A percentile compares a stretch with the other conserved stretches of the same genome.
Evolutionary conservation across 2,797 vertebrate genomes (phyloP).

Genomic region (Natrix natrix): DNA sequence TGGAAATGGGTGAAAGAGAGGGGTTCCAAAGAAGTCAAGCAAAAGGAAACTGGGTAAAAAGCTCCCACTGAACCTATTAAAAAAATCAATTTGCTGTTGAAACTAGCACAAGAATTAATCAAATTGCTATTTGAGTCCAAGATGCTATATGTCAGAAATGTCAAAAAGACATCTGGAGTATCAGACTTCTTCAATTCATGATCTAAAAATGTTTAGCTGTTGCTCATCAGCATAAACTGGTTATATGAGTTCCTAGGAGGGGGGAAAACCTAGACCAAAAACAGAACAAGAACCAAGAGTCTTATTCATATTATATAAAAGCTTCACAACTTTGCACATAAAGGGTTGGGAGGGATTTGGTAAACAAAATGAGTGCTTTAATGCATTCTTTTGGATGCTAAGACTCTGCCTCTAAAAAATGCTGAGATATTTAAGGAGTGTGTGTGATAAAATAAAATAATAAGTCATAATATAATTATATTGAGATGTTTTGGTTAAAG

Average conservation of each 20-base stretch:
- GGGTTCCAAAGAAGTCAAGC: not conserved
- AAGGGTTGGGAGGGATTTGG: not conserved
- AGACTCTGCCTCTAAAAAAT: not conserved
- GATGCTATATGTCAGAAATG: not conserved
- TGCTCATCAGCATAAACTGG: not conserved
- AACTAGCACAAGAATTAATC: not conserved
- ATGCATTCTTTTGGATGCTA: not conserved
- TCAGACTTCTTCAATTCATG: not conserved
- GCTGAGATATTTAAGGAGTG: not conserved
- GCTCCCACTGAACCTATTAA: not conserved
- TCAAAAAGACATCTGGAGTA: not conserved
- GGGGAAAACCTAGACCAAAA: not conserved
- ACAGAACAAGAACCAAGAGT: not conserved
- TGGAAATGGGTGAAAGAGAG: not conserved
- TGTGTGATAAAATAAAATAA: not conserved
- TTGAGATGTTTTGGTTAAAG: not conserved
- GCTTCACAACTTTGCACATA: not conserved
- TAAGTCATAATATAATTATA: not conserved
- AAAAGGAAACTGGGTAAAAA: not conserved
- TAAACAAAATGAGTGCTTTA: not conserved
- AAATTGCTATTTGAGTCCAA: not conserved
- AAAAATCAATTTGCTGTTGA: not conserved
- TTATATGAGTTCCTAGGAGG: not conserved
- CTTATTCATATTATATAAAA: not conserved
- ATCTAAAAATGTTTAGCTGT: not conserved